Percentiles rank a stretch among this genome's conserved stretches.
Conservation (phyloP, 2,797 vertebrate species). For the Smutsia gigantea region DNA sequence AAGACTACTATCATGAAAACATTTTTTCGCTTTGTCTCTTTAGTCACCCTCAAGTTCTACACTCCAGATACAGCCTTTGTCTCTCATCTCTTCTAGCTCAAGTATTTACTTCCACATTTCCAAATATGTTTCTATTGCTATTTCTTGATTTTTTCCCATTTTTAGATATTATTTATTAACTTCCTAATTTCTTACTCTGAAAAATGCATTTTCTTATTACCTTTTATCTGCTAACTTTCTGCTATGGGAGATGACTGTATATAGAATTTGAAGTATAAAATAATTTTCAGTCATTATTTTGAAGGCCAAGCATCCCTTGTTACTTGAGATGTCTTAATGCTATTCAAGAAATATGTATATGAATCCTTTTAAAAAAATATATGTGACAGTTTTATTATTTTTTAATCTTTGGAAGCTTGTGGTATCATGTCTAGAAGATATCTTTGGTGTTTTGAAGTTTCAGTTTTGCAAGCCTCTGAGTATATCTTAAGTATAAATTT, state of each 20-base stretch:
- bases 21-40: not conserved
- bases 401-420: conserved; percentile 21
- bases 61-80: not conserved
- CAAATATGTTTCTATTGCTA: not conserved
- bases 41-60: not conserved
- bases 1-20: not conserved
- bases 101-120: not conserved
- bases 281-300: conserved; percentile 41
- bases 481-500: conserved; percentile 10
- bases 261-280: conserved; percentile 10
- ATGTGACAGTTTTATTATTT: not conserved
- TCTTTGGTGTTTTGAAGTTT: conserved; percentile 36
- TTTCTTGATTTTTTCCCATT: not conserved
- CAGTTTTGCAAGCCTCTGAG: conserved; percentile 18
- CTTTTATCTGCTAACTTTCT: not conserved
- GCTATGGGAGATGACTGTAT: not conserved
- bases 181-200: not conserved
- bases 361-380: not conserved
- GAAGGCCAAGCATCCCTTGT: not conserved
- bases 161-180: conserved; percentile 3
- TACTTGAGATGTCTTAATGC: not conserved
- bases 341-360: not conserved
- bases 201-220: conserved; percentile 25
- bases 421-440: not conserved
- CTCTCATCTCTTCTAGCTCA: not conserved